A percentile compares a stretch with the other conserved stretches of the same genome.
Conservation (phyloP, 2,113 vertebrate species). For the Eidolon helvum region DNA sequence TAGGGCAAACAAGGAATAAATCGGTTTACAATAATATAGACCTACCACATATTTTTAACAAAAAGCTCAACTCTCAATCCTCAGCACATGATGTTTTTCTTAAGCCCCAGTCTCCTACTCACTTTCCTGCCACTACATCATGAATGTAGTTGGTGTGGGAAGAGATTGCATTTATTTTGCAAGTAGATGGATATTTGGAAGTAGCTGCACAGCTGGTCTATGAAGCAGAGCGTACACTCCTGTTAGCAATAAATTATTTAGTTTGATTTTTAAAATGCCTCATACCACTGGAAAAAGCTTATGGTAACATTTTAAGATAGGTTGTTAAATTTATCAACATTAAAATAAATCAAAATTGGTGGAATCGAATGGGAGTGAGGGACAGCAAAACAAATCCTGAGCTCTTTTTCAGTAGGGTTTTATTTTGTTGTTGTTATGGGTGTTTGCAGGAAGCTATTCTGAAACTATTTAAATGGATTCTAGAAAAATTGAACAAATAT, state of each 20-base stretch:
- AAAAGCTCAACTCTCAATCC: background rate
- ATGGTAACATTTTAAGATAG: constrained; percentile 21
- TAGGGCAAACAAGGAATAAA: background rate
- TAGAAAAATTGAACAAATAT: background rate
- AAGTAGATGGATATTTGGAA: constrained; percentile 22
- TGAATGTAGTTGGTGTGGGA: background rate
- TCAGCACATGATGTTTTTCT: background rate
- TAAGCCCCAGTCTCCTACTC: background rate
- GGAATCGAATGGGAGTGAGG: background rate
- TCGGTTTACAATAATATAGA: background rate
- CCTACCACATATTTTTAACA: background rate
- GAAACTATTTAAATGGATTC: background rate
- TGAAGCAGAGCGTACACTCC: background rate
- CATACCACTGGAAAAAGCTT: background rate
- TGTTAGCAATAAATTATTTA: constrained; percentile 35
- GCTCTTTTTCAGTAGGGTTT: background rate
- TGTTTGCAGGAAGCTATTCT: background rate
- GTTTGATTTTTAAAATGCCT: constrained; percentile 27
- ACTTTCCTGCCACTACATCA: background rate
- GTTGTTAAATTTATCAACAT: background rate
- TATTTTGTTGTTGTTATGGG: background rate
- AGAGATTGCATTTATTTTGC: constrained; percentile 17
- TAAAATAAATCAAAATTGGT: background rate
- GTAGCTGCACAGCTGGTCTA: constrained; percentile 13
- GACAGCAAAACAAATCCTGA: background rate